phyloP scores from a whole-genome alignment of 1,140 invertebrate species.

The Eubasilissa regina region DNA sequence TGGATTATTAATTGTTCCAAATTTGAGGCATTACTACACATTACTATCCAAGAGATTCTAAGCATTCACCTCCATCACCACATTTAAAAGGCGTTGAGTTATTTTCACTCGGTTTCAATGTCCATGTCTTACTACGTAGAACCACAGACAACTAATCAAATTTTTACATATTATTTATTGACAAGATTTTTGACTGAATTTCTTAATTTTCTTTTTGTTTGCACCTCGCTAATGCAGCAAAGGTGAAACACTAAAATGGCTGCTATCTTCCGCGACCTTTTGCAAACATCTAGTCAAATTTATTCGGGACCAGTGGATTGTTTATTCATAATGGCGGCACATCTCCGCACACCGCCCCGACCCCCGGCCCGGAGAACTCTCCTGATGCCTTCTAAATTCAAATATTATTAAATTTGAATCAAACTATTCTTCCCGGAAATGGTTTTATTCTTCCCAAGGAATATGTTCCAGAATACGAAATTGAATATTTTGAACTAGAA shows the following conservation, averaged over 20 bases:
- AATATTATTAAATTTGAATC: slow-evolving; percentile 61
- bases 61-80: too few species aligned
- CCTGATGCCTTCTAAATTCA: slow-evolving; percentile 59
- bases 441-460: slow-evolving; percentile 13
- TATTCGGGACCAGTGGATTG: slow-evolving; percentile 58
- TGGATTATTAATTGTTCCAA: too few species aligned
- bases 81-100: too few species aligned
- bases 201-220: background rate
- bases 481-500: background rate
- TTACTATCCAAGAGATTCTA: too few species aligned
- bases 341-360: slow-evolving; percentile 7
- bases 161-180: too few species aligned
- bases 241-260: slow-evolving; percentile 34
- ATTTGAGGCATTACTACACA: too few species aligned
- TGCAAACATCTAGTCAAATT: slow-evolving; percentile 53
- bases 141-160: too few species aligned
- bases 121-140: too few species aligned
- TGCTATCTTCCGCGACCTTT: slow-evolving; percentile 43
- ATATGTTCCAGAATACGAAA: slow-evolving; percentile 21
- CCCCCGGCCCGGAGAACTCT: slow-evolving; percentile 32
- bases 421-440: slow-evolving; percentile 33
- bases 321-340: slow-evolving; percentile 58
- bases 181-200: too few species aligned
- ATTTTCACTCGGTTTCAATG: too few species aligned
- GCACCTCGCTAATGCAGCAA: slow-evolving; percentile 49